A percentile compares a stretch with the other conserved stretches of the same genome.
phyloP scores from a whole-genome alignment of 2,888 invertebrate species.

The Apodemia duryi region DNA sequence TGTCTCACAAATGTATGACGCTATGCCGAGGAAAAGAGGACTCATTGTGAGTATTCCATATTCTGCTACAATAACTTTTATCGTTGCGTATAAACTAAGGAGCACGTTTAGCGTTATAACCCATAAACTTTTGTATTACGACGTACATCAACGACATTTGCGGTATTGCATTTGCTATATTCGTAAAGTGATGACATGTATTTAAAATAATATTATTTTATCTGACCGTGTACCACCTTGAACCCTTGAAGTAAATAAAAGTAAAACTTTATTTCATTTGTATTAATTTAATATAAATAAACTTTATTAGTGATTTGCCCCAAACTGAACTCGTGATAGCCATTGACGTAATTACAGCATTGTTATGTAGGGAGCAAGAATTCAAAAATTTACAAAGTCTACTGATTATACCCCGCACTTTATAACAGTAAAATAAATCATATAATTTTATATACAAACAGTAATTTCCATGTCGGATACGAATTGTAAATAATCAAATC shows the following conservation, averaged over 20 bases:
- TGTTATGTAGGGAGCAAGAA: too few species aligned
- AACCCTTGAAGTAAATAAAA: background rate
- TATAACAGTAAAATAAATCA: too few species aligned
- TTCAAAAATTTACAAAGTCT: too few species aligned
- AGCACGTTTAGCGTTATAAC: background rate
- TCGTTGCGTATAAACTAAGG: background rate
- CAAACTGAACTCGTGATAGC: too few species aligned
- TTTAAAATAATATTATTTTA: background rate
- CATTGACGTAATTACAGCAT: too few species aligned
- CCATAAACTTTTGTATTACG: background rate
- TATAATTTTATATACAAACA: too few species aligned
- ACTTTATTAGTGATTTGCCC: too few species aligned
- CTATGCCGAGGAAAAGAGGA: constrained; percentile 44
- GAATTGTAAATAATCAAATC: too few species aligned
- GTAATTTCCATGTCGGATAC: too few species aligned
- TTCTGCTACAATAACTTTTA: background rate
- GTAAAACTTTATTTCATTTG: too few species aligned
- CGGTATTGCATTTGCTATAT: background rate
- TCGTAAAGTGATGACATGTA: background rate
- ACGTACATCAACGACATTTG: background rate
- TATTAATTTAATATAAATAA: too few species aligned
- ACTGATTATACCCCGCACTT: too few species aligned
- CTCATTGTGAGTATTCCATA: constrained; percentile 45
- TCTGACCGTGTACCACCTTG: background rate
- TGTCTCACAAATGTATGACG: constrained; percentile 41